Base-by-base conservation (phyloP, 2,113 vertebrate species). In the Thymallus thymallus region DNA sequence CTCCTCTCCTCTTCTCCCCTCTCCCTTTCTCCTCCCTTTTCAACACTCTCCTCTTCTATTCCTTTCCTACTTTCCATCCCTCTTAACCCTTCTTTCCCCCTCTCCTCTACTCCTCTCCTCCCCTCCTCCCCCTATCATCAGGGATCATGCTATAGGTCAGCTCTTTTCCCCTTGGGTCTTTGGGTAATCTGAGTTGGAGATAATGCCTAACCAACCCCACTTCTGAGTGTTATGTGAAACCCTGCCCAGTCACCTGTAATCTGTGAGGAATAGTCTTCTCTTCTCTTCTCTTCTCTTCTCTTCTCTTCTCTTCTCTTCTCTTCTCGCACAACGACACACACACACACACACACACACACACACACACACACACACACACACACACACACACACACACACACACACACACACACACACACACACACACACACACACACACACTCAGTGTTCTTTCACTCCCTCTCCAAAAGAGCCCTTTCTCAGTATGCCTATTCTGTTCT, bases 111-210 rank as follows among this genome's bases (percentile, higher is more conserved):
- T 70, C 65, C 18, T 58, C 67, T 12, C 24, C 45, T 32, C 46
- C 69, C 62, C 77, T 45, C 64, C 46, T 69, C 55, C 58, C 69
- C 73, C 51, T 72, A 41, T 55, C 82, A 69, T 67, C 64, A 35
- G 80, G 86, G 88, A 80, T 87, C 85, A 77, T 76, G 85, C 81
- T 89, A 83, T 14, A 22, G 91, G 92, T 91, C 90, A 91, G 77
- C 71, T 73, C 73, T 29, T 76, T 88, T 83, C 73, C 90, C 90
- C 88, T 82, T 74, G 75, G 91, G 89, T 92, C 86, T 60, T 66
- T 0, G 80, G 79, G 84, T 91, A 89, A 91, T 91, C 83, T 82
- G 70, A 78, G 80, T 82, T 79, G 80, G 76, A 89, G 80, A 89
- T 89, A 91, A 89, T 85, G 72, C 88, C 72, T 73, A 75, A 73